Evolutionary conservation across 2,113 vertebrate genomes (phyloP), one percentile per base, ranked within the genome.

Genomic region (Aptenodytes patagonicus): DNA sequence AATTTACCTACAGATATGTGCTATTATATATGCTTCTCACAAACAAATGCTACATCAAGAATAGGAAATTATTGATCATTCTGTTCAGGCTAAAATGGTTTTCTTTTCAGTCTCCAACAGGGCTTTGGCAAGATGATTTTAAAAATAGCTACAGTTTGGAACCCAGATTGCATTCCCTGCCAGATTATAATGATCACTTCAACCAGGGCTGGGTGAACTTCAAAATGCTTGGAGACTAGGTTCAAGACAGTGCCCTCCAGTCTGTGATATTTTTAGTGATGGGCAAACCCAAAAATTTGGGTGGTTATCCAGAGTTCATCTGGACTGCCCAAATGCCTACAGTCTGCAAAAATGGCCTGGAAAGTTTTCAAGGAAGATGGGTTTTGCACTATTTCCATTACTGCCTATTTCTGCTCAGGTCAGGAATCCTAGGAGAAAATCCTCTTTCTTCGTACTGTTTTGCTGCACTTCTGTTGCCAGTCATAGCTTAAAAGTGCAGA

Each of bases 271-370:
- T 92, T 97, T 97, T 97, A 96, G 95, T 0, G 0, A 94, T 4
- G 78, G 76, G 84, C 75, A 96, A 97, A 97, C 93, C 89, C 93
- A 91, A 95, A 97, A 94, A 77, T 95, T 40, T 75, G 68, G 26
- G 82, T 96, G 87, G 97, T 95, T 96, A 93, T 97, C 91, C 95
- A 97, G 93, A 94, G 95, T 97, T 96, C 93, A 92, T 94, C 83
- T 91, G 73, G 42, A 28, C 94, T 85, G 71, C 93, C 84, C 87
- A 96, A 95, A 96, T 26, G 93, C 87, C 84, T 95, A 22, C 78
- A 78, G 93, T 93, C 78, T 94, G 96, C 94, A 97, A 88, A 96
- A 97, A 42, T 26, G 78, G 89, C 51, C 84, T 96, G 97, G 94
- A 95, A 91, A 62, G 68, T 49, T 94, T 83, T 85, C 91, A 96